Conservation (phyloP, 2,888 invertebrate species). For the Drosophila anomalipes region DNA sequence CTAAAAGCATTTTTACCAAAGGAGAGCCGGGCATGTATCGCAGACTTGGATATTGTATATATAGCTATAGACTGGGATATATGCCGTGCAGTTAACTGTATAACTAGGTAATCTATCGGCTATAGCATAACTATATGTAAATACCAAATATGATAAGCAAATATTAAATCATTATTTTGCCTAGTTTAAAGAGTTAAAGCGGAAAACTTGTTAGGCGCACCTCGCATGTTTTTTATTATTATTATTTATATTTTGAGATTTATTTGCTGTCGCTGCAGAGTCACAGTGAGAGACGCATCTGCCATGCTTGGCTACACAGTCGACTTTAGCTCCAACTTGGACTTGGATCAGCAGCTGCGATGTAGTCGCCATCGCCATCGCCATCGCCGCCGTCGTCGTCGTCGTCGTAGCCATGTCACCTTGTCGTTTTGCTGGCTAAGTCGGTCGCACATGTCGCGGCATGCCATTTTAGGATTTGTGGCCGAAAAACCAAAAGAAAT, state of each 20-base stretch:
- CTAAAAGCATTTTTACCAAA: background rate
- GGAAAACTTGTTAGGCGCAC: slow-evolving; percentile 20
- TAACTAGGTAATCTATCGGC: background rate
- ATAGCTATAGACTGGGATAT: background rate
- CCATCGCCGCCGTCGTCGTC: slow-evolving; percentile 11
- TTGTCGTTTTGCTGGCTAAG: slow-evolving; percentile 72
- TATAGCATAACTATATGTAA: background rate
- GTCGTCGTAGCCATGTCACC: slow-evolving; percentile 66
- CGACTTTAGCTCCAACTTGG: slow-evolving; percentile 40
- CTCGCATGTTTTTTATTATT: slow-evolving; percentile 54
- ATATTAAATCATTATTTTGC: background rate
- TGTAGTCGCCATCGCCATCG: slow-evolving; percentile 12
- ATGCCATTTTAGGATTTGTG: slow-evolving; percentile 82
- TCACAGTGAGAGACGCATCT: slow-evolving; percentile 64
- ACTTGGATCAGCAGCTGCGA: slow-evolving; percentile 52
- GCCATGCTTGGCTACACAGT: slow-evolving; percentile 54
- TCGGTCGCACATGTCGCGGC: slow-evolving; percentile 82
- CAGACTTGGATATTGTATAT: background rate
- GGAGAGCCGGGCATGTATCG: background rate
- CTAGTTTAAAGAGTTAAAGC: background rate
- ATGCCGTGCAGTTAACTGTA: background rate
- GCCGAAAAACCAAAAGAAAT: slow-evolving; percentile 56
- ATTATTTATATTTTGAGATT: slow-evolving; percentile 73
- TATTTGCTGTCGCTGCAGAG: slow-evolving; percentile 54
- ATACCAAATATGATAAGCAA: background rate